These are phyloP conservation scores for Carassius carassius DNA, from an alignment of 2,113 vertebrate species.

Conservation along the genomic window DNA sequence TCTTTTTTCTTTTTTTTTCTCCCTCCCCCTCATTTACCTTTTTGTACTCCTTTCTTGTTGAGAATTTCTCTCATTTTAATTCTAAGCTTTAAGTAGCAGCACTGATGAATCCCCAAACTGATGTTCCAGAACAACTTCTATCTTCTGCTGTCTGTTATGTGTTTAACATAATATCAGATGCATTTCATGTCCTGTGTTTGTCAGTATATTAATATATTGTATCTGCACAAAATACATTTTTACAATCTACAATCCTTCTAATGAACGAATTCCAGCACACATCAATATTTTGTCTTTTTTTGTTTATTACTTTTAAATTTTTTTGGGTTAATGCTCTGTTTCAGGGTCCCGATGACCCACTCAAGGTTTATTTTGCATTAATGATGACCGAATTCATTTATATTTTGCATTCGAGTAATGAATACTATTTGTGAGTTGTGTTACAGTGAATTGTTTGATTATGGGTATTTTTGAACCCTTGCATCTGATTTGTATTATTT, in stretches of 20 bases:
- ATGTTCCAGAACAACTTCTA: constrained; percentile 20
- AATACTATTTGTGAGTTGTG: not conserved
- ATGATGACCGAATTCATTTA: not conserved
- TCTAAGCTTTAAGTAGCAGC: not conserved
- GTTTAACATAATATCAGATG: not conserved
- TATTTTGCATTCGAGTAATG: not conserved
- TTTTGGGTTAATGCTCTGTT: not conserved
- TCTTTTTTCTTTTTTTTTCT: not conserved
- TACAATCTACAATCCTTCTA: no score
- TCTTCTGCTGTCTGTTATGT: not conserved
- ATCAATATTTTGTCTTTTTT: not conserved
- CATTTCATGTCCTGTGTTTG: not conserved
- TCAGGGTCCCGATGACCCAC: not conserved
- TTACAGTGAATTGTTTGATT: not conserved
- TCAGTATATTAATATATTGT: not conserved
- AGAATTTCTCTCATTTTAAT: not conserved
- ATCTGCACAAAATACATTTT: not conserved
- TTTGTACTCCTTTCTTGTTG: not conserved
- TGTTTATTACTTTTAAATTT: not conserved
- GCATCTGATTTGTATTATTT: not conserved
- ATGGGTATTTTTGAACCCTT: not conserved
- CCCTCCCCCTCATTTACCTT: not conserved
- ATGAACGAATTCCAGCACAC: not conserved
- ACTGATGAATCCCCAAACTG: not conserved
- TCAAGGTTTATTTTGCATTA: not conserved